Evolutionary conservation across 1,140 invertebrate genomes (phyloP), one percentile per base, ranked within the genome.

Genomic region (Halyomorpha halys): DNA sequence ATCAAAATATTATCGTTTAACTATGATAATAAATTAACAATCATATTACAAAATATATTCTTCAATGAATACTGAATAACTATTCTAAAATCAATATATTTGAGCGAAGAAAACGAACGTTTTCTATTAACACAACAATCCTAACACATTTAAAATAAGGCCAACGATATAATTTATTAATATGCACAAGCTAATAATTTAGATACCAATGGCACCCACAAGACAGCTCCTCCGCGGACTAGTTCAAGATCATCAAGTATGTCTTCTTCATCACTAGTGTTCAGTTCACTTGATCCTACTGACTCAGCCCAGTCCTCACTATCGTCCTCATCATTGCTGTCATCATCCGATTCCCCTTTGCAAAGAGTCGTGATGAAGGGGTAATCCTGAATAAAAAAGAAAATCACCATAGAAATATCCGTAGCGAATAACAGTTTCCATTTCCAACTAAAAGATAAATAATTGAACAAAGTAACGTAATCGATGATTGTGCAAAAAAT

Each of bases 261-360:
- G 18, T 56, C 53, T 56, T 56, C 53, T 25, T 56, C 53, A 56
- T 56, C 53, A 15, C 53, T 56, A 11, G 53, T 56, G 23, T 56
- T 56, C 4, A 56, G 23, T 3, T 56, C 53, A 27, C 53, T 56
- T 2, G 53, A 56, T 1, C 23, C 53, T 1, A 56, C 53, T 3
- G 53, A 56, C 23, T 56, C 53, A 11, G 53, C 53, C 53, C 53
- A 56, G 14, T 56, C 53, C 27, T 56, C 53, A 25, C 53, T 56
- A 15, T 56, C 53, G 18, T 56, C 53, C 8, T 56, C 53, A 56
- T 56, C 53, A 27, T 56, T 23, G 14, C 53, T 56, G 5, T 56
- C 53, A 5, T 56, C 53, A 3, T 23, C 23, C 6, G 53, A 21
- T 13, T 56, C 53, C 6, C 53, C 53, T 56, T 23, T 25, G 15